Base-by-base conservation (phyloP, 2,888 invertebrate genomes). In the Carterocephalus palaemon region DNA sequence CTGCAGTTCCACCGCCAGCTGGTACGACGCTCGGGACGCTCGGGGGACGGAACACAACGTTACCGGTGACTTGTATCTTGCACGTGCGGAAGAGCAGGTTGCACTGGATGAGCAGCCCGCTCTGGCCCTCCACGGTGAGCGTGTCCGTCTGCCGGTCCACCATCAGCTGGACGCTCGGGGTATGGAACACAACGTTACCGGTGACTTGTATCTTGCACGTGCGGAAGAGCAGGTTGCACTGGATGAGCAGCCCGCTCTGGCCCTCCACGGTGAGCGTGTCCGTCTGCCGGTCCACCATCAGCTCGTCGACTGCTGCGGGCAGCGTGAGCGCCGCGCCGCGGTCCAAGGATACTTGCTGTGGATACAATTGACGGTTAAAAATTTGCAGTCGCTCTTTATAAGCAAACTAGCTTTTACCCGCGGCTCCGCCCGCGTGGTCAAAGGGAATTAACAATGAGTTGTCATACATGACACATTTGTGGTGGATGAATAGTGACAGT, bases 171-270 rank as follows among this genome's bases (percentile, higher is more conserved):
- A n/a, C 17, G 16, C 6, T 17, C 7, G 15, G 4, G n/a, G n/a
- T n/a, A n/a, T n/a, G n/a, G n/a, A n/a, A n/a, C n/a, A n/a, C n/a
- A n/a, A n/a, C n/a, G n/a, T n/a, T 16, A 87, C 86, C 87, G 40
- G 80, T 62, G 2, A 87, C 77, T 19, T 77, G 70, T 7, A 87
- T 56, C 47, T 75, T 78, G 63, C 88, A 88, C 0, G 83, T 84
- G n/a, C 72, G 70, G 70, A 82, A 84, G 12, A 77, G 51, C 13
- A 82, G 62, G 49, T 83, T 78, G 60, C 88, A 88, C 45, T 75
- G 69, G 42, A 87, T 70, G 1, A 70, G 63, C 3, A 87, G 55
- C 0, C 86, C 87, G 37, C 61, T 61, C 26, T 62, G 48, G 4
- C 78, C 74, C 24, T 69, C 65, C 7, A 86, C 62, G 0, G 61